A percentile compares a stretch with the other conserved stretches of the same genome.
Conservation (phyloP, 2,888 invertebrate species). For the Spatulosminthurus flaviceps region DNA sequence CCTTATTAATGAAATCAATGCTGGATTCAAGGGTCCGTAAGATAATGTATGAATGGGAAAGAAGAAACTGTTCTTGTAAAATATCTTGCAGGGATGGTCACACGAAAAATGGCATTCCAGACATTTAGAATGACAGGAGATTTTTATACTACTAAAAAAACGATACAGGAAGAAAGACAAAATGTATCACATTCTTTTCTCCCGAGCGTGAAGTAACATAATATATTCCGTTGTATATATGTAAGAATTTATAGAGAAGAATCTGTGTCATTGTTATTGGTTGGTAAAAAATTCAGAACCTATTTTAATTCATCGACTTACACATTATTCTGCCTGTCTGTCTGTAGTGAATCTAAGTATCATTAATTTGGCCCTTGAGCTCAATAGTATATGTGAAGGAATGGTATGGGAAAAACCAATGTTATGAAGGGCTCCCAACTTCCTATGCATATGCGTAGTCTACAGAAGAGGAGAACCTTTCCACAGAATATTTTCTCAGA, state of each 20-base stretch:
- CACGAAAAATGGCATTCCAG: background rate
- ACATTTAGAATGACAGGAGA: conserved; percentile 5
- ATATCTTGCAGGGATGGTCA: background rate
- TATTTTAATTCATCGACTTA: conserved; percentile 4
- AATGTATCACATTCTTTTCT: conserved; percentile 9
- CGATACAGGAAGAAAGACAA: background rate
- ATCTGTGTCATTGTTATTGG: conserved; percentile 4
- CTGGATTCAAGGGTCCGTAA: background rate
- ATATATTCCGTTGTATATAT: no score
- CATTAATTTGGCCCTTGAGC: background rate
- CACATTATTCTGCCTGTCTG: no score
- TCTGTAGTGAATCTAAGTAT: background rate
- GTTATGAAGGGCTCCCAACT: background rate
- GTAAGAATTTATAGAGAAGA: background rate
- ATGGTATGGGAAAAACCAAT: background rate
- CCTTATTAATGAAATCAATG: background rate
- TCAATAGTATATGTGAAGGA: background rate
- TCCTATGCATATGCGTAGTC: no score
- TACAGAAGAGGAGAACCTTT: background rate
- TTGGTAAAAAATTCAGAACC: conserved; percentile 12
- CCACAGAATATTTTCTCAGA: background rate
- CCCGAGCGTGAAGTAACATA: background rate
- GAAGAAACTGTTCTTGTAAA: background rate
- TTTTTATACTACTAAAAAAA: background rate
- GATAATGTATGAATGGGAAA: background rate